Evolutionary conservation across 2,113 vertebrate species (phyloP), one percentile per base, ranked within the genome.

Genomic region (Periophthalmodon schlosseri): DNA sequence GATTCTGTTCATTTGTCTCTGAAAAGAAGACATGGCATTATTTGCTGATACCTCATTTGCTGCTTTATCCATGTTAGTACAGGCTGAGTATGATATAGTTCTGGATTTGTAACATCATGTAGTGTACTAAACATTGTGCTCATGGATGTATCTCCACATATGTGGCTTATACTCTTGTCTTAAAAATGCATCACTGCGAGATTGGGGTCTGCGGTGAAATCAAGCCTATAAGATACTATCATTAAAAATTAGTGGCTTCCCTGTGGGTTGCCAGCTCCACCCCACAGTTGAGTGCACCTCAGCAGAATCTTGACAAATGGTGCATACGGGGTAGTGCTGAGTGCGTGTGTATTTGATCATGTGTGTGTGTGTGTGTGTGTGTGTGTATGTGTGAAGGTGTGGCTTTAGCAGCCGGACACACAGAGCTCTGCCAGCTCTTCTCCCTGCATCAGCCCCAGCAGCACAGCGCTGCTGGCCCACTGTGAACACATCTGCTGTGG

Each of bases 401-500:
- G 83, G 50, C 74, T 39, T 5, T 77, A 91, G 82, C 85, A 92
- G 89, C 88, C 80, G 83, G 89, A 88, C 89, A 79, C 61, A 82
- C 85, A 79, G 89, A 78, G 85, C 73, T 23, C 74, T 82, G 87
- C 87, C 88, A 90, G 86, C 74, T 73, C 77, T 75, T 72, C 21
- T 81, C 84, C 68, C 81, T 72, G 79, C 77, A 74, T 81, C 79
- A 66, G 84, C 80, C 89, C 83, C 88, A 90, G 76, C 81, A 87
- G 84, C 86, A 86, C 75, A 84, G 86, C 84, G 83, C 83, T 88
- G 80, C 87, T 92, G 90, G 90, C 91, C 90, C 89, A 90, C 89
- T 90, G 90, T 89, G 89, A 82, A 87, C 89, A 91, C 91, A 93
- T 93, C 91, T 93, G 91, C 87, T 90, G 83, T n/a, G 83, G 77